These are phyloP conservation scores for Parnassius glacialis DNA, from an alignment of 2,888 invertebrate genomes.

Conservation along the genomic window DNA sequence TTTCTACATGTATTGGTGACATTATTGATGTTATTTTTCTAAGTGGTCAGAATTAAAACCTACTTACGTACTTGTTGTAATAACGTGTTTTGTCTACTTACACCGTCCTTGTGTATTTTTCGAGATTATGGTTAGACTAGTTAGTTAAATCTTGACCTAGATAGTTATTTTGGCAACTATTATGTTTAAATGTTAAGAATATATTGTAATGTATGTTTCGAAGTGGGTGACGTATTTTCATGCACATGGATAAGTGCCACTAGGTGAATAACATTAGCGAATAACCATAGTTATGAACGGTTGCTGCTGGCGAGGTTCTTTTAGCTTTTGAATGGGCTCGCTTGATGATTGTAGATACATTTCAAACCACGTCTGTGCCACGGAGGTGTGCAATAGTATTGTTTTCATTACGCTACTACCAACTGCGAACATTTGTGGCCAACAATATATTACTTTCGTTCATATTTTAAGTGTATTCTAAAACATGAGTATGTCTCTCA, in stretches of 20 bases:
- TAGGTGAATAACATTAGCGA: constrained; percentile 52
- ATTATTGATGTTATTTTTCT: constrained; percentile 50
- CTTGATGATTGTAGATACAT: constrained; percentile 6
- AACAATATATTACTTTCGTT: constrained; percentile 4
- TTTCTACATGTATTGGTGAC: constrained; percentile 67
- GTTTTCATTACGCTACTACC: constrained; percentile 22
- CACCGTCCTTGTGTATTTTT: constrained; percentile 80
- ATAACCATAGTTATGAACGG: constrained; percentile 28
- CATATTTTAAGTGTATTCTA: constrained; percentile 7
- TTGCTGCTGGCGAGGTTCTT: constrained; percentile 29
- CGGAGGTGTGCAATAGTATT: constrained; percentile 24
- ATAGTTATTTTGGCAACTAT: constrained; percentile 67
- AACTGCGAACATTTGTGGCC: constrained; percentile 4
- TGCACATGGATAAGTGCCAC: constrained; percentile 57
- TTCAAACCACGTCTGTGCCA: constrained; percentile 1
- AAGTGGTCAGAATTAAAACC: constrained; percentile 51
- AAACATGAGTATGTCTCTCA: constrained; percentile 2
- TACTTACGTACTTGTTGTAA: constrained; percentile 64
- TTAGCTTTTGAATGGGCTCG: not conserved
- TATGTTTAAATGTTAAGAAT: constrained; percentile 44
- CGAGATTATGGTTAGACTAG: constrained; percentile 75
- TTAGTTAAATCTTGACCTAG: constrained; percentile 64
- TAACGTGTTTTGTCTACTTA: constrained; percentile 73
- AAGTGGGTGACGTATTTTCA: constrained; percentile 48
- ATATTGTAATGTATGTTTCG: constrained; percentile 43